A percentile compares a stretch with the other conserved stretches of the same genome.
Conservation (phyloP, 2,888 invertebrate genomes). For the Andrena bicolor region DNA sequence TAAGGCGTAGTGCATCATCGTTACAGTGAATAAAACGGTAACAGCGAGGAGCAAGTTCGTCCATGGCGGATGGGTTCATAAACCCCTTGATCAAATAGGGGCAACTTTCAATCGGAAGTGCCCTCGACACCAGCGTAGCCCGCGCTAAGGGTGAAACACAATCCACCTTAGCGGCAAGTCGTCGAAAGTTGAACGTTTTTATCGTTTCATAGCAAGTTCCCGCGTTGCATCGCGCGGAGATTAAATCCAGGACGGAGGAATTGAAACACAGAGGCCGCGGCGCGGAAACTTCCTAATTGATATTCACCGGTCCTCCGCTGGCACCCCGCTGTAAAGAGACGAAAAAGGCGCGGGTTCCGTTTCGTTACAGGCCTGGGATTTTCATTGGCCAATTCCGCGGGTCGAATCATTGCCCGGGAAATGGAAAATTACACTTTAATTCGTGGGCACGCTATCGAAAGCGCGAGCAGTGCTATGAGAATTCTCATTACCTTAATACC, state of each 20-base stretch:
- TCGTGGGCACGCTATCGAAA: conserved; percentile 48
- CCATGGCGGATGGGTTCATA: conserved; percentile 36
- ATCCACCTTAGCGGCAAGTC: conserved; percentile 54
- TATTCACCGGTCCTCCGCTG: conserved; percentile 36
- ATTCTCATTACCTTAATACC: conserved; percentile 69
- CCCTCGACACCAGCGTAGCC: conserved; percentile 20
- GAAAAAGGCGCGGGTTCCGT: neutral
- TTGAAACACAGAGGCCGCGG: conserved; percentile 46
- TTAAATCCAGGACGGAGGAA: conserved; percentile 47
- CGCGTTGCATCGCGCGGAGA: conserved; percentile 39
- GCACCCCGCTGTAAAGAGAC: neutral
- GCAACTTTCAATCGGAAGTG: conserved; percentile 51
- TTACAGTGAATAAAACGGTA: neutral
- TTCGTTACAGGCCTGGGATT: neutral
- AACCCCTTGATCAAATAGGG: conserved; percentile 53
- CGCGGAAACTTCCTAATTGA: conserved; percentile 61
- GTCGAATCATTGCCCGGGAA: conserved; percentile 50
- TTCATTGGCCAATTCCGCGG: conserved; percentile 53
- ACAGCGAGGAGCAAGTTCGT: neutral
- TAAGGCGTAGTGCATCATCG: neutral
- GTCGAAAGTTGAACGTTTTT: conserved; percentile 54
- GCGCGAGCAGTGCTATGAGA: conserved; percentile 31
- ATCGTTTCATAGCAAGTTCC: conserved; percentile 46
- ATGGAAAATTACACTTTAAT: conserved; percentile 65
- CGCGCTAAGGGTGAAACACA: conserved; percentile 50